Conservation (phyloP, 2,797 vertebrate species). For the Caiman crocodilus region DNA sequence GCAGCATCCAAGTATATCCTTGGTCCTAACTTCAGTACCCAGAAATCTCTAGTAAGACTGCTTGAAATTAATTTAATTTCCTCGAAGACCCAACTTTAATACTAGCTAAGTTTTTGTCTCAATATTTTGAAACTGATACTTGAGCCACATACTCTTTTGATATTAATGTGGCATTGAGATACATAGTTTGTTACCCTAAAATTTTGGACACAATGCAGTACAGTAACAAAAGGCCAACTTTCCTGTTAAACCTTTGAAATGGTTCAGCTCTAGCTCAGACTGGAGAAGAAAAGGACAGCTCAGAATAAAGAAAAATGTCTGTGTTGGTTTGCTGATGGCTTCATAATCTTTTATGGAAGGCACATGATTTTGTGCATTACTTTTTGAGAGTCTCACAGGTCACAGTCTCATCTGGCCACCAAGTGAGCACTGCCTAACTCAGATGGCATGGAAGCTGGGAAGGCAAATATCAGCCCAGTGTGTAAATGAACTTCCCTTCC, state of each 20-base stretch:
- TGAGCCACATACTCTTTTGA: background rate
- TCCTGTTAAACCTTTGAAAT: background rate
- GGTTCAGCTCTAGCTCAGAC: background rate
- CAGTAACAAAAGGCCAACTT: background rate
- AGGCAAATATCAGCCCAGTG: no score
- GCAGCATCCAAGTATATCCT: slow-evolving; percentile 68
- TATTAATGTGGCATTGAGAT: background rate
- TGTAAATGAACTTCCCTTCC: background rate
- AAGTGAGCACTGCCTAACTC: fast-evolving
- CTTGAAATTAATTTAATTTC: background rate
- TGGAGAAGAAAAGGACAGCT: fast-evolving
- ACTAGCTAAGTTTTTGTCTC: background rate
- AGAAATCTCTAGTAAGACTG: slow-evolving; percentile 1
- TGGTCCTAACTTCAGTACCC: slow-evolving; percentile 55
- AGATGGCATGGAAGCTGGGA: background rate
- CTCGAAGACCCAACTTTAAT: background rate
- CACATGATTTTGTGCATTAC: fast-evolving
- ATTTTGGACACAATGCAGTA: background rate
- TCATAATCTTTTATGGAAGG: fast-evolving
- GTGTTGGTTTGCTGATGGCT: background rate
- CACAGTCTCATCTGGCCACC: background rate
- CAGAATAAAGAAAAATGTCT: background rate
- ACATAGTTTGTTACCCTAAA: background rate
- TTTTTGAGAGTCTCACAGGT: background rate
- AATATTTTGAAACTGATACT: background rate